phyloP scores from a whole-genome alignment of 2,113 vertebrate species.

The Macroglossus sobrinus region DNA sequence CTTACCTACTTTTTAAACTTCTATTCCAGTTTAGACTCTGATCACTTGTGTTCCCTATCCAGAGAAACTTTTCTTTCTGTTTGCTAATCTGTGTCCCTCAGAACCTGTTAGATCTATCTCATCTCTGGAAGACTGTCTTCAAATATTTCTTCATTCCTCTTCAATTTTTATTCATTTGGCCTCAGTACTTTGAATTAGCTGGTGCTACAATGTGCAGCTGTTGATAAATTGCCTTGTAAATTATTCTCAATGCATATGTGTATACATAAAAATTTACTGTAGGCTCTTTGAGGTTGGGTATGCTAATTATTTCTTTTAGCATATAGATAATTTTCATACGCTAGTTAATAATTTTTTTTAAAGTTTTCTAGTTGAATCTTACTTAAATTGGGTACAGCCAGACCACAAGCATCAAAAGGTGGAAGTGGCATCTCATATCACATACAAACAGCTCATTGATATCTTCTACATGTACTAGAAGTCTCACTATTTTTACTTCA shows the following conservation, averaged over 20 bases:
- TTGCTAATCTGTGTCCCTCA: not conserved
- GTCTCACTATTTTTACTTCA: not conserved
- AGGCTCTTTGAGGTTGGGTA: not conserved
- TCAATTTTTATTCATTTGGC: not conserved
- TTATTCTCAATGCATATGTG: not conserved
- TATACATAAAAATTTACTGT: not conserved
- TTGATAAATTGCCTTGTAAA: not conserved
- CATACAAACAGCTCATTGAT: not conserved
- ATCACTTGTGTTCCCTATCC: not conserved
- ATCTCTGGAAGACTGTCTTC: not conserved
- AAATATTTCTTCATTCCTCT: not conserved
- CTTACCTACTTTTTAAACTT: not conserved
- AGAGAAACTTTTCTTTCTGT: not conserved
- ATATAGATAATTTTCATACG: not conserved
- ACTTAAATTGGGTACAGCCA: not conserved
- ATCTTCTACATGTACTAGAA: not conserved
- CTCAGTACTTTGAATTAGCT: slow-evolving; percentile 10
- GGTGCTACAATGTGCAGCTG: not conserved
- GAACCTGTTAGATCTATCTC: not conserved
- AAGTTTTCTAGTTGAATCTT: not conserved
- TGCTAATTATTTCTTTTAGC: not conserved
- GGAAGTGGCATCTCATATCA: not conserved
- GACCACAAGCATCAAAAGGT: not conserved
- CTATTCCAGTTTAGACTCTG: not conserved
- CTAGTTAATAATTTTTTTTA: slow-evolving; percentile 18